phyloP scores from a whole-genome alignment of 2,797 vertebrate genomes.

The Microchirus variegatus region DNA sequence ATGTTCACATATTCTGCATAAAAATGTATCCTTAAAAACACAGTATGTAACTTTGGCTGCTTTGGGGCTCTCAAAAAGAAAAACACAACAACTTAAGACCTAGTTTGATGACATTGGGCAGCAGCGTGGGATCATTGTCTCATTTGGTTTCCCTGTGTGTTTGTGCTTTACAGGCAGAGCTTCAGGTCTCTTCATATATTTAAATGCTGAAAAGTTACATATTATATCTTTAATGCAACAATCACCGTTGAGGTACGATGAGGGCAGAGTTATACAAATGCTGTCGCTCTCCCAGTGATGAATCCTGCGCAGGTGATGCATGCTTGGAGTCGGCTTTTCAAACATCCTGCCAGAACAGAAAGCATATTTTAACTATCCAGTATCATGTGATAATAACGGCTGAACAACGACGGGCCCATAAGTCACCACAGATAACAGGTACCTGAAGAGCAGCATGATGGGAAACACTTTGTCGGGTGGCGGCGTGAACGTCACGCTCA shows the following conservation, averaged over 20 bases:
- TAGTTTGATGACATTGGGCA: too few relatives aligned
- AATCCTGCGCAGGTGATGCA: slow-evolving; percentile 76
- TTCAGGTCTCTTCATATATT: too few relatives aligned
- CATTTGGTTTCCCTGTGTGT: too few relatives aligned
- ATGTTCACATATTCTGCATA: too few relatives aligned
- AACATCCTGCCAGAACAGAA: slow-evolving; percentile 74
- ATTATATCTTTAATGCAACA: too few relatives aligned
- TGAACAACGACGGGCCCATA: not conserved
- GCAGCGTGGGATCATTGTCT: too few relatives aligned
- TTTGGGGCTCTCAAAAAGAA: too few relatives aligned
- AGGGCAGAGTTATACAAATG: slow-evolving; percentile 72
- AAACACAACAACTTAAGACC: too few relatives aligned
- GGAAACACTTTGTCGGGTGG: slow-evolving; percentile 72
- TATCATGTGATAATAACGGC: not conserved
- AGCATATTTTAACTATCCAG: not conserved
- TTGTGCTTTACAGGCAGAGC: too few relatives aligned
- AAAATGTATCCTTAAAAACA: too few relatives aligned
- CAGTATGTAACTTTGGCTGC: too few relatives aligned
- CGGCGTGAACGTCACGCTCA: slow-evolving; percentile 73
- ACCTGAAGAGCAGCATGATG: slow-evolving; percentile 86
- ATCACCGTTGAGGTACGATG: slow-evolving; percentile 71
- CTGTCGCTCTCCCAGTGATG: slow-evolving; percentile 72
- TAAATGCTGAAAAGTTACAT: too few relatives aligned
- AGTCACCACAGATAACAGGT: not conserved
- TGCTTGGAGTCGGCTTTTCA: slow-evolving; percentile 80